Conservation (phyloP, 2,888 invertebrate genomes). For the Chymomyza amoena region DNA sequence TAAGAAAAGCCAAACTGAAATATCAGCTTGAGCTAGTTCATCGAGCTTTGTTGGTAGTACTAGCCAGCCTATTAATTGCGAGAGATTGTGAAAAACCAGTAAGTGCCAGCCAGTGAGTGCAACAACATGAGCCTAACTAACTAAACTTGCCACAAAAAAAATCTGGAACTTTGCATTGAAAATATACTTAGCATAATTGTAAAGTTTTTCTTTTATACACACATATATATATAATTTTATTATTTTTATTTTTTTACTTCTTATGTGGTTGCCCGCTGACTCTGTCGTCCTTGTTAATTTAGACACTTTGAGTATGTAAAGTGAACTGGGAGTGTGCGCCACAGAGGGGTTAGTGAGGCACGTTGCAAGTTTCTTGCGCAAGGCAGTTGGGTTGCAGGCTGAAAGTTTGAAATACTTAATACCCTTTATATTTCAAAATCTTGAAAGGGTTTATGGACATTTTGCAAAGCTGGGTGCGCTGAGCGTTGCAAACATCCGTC, state of each 20-base stretch:
- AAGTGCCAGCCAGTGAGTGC: conserved; percentile 2
- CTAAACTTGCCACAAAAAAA: conserved; percentile 21
- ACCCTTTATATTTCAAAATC: neutral
- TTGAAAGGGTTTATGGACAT: neutral
- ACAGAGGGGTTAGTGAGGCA: neutral
- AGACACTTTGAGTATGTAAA: conserved; percentile 72
- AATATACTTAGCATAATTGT: conserved; percentile 73
- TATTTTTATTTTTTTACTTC: conserved; percentile 46
- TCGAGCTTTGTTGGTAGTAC: neutral
- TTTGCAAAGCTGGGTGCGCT: neutral
- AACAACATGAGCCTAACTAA: conserved; percentile 29
- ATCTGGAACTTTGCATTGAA: conserved; percentile 32
- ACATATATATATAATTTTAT: conserved; percentile 66
- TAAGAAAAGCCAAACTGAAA: conserved; percentile 60
- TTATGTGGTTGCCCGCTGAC: conserved; percentile 35
- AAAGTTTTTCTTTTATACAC: conserved; percentile 50
- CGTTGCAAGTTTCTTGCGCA: neutral
- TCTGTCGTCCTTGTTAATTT: conserved; percentile 73
- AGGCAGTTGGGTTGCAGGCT: neutral
- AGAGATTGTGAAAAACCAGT: neutral
- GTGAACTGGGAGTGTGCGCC: conserved; percentile 52
- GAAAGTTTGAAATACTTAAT: neutral
- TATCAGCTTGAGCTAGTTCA: conserved; percentile 30
- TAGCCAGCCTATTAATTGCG: neutral
- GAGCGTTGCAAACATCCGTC: no score